A percentile compares a stretch with the other conserved stretches of the same genome.
Evolutionary conservation across 2,113 vertebrate genomes (phyloP).

Genomic region (Tragelaphus strepsiceros): DNA sequence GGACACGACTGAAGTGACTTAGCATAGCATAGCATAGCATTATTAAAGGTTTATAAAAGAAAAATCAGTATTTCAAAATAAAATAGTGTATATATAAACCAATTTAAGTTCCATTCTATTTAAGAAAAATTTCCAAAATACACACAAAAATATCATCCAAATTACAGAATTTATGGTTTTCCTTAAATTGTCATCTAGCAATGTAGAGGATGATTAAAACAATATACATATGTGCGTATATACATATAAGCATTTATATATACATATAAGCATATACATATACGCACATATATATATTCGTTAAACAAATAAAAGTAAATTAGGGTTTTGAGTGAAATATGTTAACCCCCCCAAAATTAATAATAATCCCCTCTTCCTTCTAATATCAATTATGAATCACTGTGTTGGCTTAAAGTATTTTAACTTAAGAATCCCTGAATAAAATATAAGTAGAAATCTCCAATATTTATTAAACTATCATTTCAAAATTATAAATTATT

Average conservation of each 20-base stretch:
- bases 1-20: too few relatives aligned
- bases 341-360: background rate
- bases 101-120: background rate
- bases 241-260: background rate
- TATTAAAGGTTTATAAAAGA: conserved; percentile 7
- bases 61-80: conserved; percentile 1
- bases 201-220: background rate
- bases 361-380: background rate
- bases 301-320: background rate
- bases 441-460: conserved; percentile 13
- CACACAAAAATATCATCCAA: background rate
- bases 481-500: conserved; percentile 39
- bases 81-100: background rate
- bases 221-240: background rate
- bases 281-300: background rate
- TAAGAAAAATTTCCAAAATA: conserved; percentile 35
- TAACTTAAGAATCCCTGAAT: background rate
- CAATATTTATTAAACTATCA: background rate
- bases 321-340: background rate
- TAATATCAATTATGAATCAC: background rate
- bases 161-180: background rate
- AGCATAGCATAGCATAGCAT: too few relatives aligned
- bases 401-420: conserved; percentile 8
- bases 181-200: conserved; percentile 8
- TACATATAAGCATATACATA: background rate